A percentile compares a stretch with the other conserved stretches of the same genome.
Evolutionary conservation across 2,888 invertebrate species (phyloP).

Genomic region (Hyppa rectilinea): DNA sequence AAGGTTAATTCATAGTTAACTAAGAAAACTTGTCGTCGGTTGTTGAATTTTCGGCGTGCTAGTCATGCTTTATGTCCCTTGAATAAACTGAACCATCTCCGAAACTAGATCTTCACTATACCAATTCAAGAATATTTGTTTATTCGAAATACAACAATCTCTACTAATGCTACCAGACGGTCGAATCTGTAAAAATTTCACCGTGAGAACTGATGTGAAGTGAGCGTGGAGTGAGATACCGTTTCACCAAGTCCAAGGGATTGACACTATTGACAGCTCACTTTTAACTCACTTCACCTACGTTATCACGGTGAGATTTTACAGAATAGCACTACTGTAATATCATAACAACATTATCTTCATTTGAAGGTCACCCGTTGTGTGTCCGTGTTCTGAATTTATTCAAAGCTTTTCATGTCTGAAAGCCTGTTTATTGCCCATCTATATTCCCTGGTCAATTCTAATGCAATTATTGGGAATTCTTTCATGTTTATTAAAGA

Average conservation of each 20-base stretch:
- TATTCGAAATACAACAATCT: neutral
- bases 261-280: too few species aligned
- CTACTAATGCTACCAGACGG: neutral
- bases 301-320: too few species aligned
- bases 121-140: neutral
- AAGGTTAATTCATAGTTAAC: too few species aligned
- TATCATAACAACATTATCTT: slow-evolving; percentile 1
- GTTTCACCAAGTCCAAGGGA: too few species aligned
- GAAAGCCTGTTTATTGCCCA: slow-evolving; percentile 31
- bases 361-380: neutral
- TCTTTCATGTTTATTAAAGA: slow-evolving; percentile 39
- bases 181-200: too few species aligned
- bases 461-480: neutral
- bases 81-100: neutral
- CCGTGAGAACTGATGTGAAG: too few species aligned
- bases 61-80: neutral
- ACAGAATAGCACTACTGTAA: too few species aligned
- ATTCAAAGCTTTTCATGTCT: slow-evolving; percentile 14
- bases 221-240: too few species aligned
- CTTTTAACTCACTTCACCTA: too few species aligned
- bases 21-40: neutral
- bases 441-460: slow-evolving; percentile 16
- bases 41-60: neutral
- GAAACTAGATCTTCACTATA: neutral
- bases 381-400: slow-evolving; percentile 13